Conservation (phyloP, 1,140 invertebrate genomes). For the Laodelphax striatellus region DNA sequence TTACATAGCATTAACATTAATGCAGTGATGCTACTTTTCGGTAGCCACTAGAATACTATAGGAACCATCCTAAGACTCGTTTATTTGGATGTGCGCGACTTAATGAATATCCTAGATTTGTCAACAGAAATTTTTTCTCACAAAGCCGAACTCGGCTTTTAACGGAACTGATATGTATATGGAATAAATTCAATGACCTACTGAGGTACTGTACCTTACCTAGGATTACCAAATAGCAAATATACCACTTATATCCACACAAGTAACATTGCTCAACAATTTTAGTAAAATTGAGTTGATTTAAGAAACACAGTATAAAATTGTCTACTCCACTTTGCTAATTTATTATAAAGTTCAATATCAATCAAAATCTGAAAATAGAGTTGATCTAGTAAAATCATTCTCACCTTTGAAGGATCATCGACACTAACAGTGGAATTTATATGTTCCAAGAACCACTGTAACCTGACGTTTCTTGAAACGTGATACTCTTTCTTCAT, state of each 20-base stretch:
- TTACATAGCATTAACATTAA: too few species aligned
- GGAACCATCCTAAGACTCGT: too few species aligned
- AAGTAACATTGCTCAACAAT: neutral
- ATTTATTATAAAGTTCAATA: neutral
- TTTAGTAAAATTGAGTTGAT: neutral
- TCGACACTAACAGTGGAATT: conserved; percentile 46
- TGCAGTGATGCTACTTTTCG: too few species aligned
- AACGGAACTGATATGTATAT: too few species aligned
- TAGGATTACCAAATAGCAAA: neutral
- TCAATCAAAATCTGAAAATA: neutral
- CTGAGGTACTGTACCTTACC: neutral
- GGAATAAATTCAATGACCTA: neutral
- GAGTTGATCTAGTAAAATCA: neutral
- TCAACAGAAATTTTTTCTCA: too few species aligned
- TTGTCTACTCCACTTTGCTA: neutral
- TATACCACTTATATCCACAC: neutral
- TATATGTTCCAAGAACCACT: conserved; percentile 62
- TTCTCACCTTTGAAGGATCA: conserved; percentile 22
- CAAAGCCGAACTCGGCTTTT: too few species aligned
- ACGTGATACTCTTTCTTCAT: conserved; percentile 64
- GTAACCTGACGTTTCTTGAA: conserved; percentile 58
- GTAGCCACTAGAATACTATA: too few species aligned
- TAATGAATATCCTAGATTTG: too few species aligned
- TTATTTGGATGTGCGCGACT: too few species aligned
- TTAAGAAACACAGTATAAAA: neutral